A percentile compares a stretch with the other conserved stretches of the same genome.
Conservation (phyloP, 2,888 invertebrate genomes). For the Amphipoea oculea region DNA sequence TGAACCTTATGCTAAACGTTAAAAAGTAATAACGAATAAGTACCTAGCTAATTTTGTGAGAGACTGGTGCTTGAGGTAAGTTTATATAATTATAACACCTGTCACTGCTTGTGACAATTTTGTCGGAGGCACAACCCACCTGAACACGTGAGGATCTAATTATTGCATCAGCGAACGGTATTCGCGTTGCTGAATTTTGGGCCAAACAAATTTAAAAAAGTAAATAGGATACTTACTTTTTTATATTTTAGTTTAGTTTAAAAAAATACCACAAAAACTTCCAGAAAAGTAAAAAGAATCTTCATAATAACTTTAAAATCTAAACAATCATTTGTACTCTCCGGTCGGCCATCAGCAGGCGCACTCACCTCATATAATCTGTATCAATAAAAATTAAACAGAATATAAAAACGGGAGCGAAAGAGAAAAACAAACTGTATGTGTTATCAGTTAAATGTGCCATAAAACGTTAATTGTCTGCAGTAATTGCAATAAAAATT, state of each 20-base stretch:
- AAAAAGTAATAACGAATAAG: neutral
- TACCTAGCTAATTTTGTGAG: neutral
- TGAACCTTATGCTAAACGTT: neutral
- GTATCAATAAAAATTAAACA: slow-evolving; percentile 65
- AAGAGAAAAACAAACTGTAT: slow-evolving; percentile 73
- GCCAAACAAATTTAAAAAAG: no score
- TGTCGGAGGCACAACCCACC: neutral
- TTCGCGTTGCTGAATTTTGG: neutral
- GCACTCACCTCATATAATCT: slow-evolving; percentile 60
- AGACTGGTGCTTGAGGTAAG: neutral
- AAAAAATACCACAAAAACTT: neutral
- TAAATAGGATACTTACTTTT: no score
- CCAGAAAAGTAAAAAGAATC: neutral
- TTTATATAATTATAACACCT: neutral
- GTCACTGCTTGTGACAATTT: neutral
- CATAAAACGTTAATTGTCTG: slow-evolving; percentile 85
- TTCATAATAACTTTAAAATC: no score
- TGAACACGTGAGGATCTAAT: no score
- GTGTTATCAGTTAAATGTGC: slow-evolving; percentile 76
- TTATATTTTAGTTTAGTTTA: no score
- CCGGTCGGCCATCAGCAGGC: neutral
- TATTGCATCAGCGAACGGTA: no score
- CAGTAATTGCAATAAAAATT: slow-evolving; percentile 87
- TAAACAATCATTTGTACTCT: neutral
- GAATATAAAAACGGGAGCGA: slow-evolving; percentile 59